Percentiles rank a stretch among this genome's conserved stretches.
These are phyloP conservation scores for Poeciliopsis infans DNA, from an alignment of 2,797 vertebrate species.

Conservation along the genomic window DNA sequence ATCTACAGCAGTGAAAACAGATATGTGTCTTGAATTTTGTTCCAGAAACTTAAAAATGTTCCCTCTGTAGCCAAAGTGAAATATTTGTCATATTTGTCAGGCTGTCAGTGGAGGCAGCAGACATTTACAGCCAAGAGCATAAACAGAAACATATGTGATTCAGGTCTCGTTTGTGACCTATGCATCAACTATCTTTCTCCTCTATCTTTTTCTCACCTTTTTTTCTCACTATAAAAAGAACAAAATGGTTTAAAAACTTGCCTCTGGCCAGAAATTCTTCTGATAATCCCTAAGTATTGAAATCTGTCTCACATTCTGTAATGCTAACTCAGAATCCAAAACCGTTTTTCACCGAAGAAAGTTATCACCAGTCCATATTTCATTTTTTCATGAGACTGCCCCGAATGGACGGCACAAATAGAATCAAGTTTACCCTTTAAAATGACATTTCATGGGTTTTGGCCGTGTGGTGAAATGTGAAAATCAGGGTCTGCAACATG, in stretches of 20 bases:
- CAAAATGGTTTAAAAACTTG: background rate
- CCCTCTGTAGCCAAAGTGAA: background rate
- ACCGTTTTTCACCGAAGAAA: background rate
- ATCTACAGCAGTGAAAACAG: background rate
- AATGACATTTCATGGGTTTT: slow-evolving; percentile 78
- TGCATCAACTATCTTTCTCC: background rate
- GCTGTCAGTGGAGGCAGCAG: slow-evolving; percentile 1
- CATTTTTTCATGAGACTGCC: slow-evolving; percentile 8
- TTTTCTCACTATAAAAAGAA: background rate
- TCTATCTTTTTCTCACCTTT: background rate
- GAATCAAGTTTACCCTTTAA: slow-evolving; percentile 54
- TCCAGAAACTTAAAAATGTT: background rate
- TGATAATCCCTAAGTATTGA: slow-evolving; percentile 1
- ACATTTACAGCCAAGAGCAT: slow-evolving; percentile 3
- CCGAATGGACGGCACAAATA: slow-evolving; percentile 20
- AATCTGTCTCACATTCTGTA: background rate
- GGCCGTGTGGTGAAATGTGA: slow-evolving; percentile 75
- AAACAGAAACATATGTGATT: background rate
- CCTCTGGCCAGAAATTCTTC: slow-evolving; percentile 5
- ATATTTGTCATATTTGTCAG: slow-evolving; percentile 1
- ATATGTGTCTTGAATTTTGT: background rate
- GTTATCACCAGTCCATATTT: slow-evolving; percentile 6
- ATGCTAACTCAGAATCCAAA: background rate
- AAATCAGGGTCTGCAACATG: slow-evolving; percentile 72
- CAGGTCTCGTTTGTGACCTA: background rate